Conservation (phyloP, 2,797 vertebrate species). For the Erethizon dorsatum region DNA sequence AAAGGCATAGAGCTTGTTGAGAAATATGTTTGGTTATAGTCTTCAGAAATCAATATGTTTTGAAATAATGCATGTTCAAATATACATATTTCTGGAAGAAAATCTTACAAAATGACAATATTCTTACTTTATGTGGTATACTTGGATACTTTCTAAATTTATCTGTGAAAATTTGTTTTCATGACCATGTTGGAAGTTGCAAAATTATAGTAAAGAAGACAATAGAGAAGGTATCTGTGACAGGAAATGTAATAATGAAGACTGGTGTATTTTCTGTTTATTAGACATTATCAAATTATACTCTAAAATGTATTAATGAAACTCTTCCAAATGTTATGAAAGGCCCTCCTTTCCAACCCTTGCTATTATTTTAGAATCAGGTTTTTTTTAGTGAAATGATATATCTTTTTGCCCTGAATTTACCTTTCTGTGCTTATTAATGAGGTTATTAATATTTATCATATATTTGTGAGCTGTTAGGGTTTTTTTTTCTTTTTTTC, state of each 20-base stretch:
- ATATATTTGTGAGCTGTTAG: not conserved
- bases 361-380: not conserved
- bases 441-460: not conserved
- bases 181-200: not conserved
- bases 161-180: constrained; percentile 39
- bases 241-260: not conserved
- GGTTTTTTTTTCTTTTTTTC: not conserved
- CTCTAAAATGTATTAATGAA: not conserved
- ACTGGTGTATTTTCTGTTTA: not conserved
- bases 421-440: not conserved
- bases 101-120: not conserved
- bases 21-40: not conserved
- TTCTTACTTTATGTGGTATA: not conserved
- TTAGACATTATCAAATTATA: not conserved
- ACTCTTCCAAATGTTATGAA: not conserved
- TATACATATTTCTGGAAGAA: not conserved
- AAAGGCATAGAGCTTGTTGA: not conserved
- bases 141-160: not conserved
- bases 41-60: constrained; percentile 1
- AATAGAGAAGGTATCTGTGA: not conserved
- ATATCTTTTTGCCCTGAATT: constrained; percentile 16
- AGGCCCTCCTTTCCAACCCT: not conserved
- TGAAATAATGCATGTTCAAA: not conserved
- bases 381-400: not conserved
- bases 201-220: not conserved